phyloP scores from a whole-genome alignment of 2,888 invertebrate species.

The Cephus nigrinus region DNA sequence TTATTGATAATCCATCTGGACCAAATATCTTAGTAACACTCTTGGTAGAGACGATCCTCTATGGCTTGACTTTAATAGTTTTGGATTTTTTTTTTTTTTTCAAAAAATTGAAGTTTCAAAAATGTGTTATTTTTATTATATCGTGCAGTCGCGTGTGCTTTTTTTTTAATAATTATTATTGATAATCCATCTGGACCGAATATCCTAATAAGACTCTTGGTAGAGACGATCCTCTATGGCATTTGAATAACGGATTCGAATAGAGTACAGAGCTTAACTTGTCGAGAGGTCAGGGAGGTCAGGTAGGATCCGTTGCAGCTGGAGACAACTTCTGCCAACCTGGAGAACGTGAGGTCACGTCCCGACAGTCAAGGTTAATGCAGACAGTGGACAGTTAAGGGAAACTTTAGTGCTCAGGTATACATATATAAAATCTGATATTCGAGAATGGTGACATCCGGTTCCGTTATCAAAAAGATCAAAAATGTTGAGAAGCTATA shows the following conservation, averaged over 20 bases:
- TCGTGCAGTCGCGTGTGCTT: too few species aligned
- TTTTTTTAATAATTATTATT: too few species aligned
- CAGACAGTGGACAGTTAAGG: not conserved
- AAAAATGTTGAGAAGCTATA: too few species aligned
- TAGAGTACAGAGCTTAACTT: not conserved
- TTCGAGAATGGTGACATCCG: not conserved
- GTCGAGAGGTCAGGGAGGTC: not conserved
- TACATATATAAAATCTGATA: not conserved
- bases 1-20: too few species aligned
- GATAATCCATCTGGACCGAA: not conserved
- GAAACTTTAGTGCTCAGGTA: not conserved
- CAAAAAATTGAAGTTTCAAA: too few species aligned
- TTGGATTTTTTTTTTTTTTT: too few species aligned
- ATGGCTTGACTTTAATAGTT: too few species aligned
- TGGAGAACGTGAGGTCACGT: not conserved
- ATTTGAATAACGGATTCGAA: not conserved
- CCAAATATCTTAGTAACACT: too few species aligned
- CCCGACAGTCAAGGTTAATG: not conserved
- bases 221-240: not conserved
- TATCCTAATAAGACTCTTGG: not conserved
- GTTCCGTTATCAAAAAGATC: not conserved
- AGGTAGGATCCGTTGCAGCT: not conserved
- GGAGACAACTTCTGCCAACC: not conserved
- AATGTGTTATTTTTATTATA: too few species aligned
- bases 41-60: too few species aligned